Evolutionary conservation across 2,797 vertebrate species (phyloP).

Genomic region (Alca torda): DNA sequence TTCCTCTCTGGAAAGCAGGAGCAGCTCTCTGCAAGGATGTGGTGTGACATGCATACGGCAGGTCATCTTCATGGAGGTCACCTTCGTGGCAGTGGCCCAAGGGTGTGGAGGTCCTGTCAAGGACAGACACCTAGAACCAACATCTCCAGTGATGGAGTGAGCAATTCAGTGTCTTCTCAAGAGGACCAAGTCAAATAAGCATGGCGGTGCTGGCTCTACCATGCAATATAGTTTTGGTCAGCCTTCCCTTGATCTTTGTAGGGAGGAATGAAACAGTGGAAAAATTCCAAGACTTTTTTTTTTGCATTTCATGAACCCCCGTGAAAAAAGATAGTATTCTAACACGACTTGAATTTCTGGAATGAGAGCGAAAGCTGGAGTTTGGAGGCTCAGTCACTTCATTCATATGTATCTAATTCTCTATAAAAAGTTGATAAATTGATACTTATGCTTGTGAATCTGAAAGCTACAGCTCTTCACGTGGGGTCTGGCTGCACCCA

Average conservation of each 20-base stretch:
- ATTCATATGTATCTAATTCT: neutral
- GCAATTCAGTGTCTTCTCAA: neutral
- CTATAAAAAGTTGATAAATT: neutral
- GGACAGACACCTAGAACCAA: neutral
- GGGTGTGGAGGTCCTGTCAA: neutral
- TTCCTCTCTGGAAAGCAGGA: neutral
- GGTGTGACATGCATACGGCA: rapidly evolving
- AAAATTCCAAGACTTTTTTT: neutral
- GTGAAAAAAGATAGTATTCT: neutral
- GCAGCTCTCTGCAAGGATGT: neutral
- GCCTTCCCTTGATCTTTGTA: neutral
- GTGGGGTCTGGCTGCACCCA: neutral
- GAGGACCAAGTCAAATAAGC: neutral
- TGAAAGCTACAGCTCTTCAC: neutral
- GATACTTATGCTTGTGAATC: neutral
- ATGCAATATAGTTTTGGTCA: rapidly evolving
- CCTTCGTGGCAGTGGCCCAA: neutral
- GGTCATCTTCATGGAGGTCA: neutral
- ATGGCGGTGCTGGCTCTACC: neutral
- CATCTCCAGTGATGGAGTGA: neutral
- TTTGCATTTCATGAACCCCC: neutral
- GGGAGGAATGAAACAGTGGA: neutral
- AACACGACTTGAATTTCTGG: neutral
- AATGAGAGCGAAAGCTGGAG: neutral
- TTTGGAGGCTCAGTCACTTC: neutral